These are phyloP conservation scores for Wasmannia auropunctata DNA, from an alignment of 1,140 invertebrate genomes.

Conservation along the genomic window DNA sequence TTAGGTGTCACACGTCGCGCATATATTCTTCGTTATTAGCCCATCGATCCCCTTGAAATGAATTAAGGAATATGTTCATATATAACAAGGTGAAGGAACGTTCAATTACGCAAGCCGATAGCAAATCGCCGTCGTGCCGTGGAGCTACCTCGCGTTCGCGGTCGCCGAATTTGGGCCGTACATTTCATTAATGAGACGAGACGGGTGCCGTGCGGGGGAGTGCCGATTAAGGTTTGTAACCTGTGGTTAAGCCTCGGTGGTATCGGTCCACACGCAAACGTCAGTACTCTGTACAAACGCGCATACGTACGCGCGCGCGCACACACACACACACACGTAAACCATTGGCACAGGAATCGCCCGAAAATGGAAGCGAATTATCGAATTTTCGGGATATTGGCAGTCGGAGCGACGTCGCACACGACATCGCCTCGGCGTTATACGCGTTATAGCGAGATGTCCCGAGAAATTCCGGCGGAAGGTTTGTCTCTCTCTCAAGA, in stretches of 20 bases:
- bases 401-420: conserved; percentile 32
- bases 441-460: neutral
- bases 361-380: conserved; percentile 55
- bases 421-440: neutral
- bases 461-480: neutral
- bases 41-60: neutral
- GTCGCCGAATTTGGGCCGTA: conserved; percentile 18
- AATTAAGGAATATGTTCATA: neutral
- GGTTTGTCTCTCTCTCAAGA: neutral
- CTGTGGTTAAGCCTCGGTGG: conserved; percentile 50
- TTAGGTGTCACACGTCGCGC: neutral
- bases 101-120: conserved; percentile 14
- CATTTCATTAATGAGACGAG: conserved; percentile 57
- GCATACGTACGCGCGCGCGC: neutral
- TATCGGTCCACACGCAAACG: conserved; percentile 33
- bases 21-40: neutral
- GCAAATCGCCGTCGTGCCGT: conserved; percentile 10
- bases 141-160: conserved; percentile 12
- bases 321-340: neutral
- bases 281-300: neutral
- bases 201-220: conserved; percentile 8
- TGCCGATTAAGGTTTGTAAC: conserved; percentile 56
- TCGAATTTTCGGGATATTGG: conserved; percentile 64
- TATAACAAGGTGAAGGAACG: neutral
- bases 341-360: conserved; percentile 23